Base-by-base conservation (phyloP, 2,888 invertebrate genomes). In the Megamerina dolium region DNA sequence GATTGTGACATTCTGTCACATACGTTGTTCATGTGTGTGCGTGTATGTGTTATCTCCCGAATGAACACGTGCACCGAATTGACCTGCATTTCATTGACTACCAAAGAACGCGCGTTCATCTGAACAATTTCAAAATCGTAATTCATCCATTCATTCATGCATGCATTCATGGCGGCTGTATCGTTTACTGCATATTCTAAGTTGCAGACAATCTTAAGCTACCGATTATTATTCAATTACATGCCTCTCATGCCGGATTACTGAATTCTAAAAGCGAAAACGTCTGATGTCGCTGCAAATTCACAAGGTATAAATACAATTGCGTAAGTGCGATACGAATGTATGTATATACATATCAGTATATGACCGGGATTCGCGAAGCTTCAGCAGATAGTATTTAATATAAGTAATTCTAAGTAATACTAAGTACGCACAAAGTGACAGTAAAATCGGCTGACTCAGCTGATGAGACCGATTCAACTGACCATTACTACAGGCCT, bases 221-320 rank as follows among this genome's bases (percentile, higher is more conserved):
- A 20, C 13, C 34, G 56, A 59, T 51, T 59, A 61, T 59, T 59
- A 59, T 62, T 62, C 62, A 59, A 59, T 59, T 60, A 59, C 59
- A 55, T 41, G 49, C 8, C 9, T 19, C 20, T 17, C 35, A 35
- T 35, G 20, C 35, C 10, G 20, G n/a, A 27, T 27, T 27, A 27
- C 13, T 27, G 13, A 27, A 27, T 27, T 10, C 5, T 10, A 27
- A 27, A 27, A 27, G 12, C 27, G 27, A 27, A 27, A 27, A 10
- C 27, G 5, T 10, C 19, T n/a, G 21, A 37, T 19, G 17, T 18
- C 34, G 20, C 13, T 34, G 34, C 17, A n/a, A n/a, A n/a, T n/a
- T n/a, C n/a, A n/a, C n/a, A n/a, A n/a, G n/a, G n/a, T n/a, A n/a
- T n/a, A n/a, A n/a, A n/a, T n/a, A n/a, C n/a, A n/a, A n/a, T n/a